phyloP scores from a whole-genome alignment of 2,113 vertebrate genomes.

The Cavia aperea region DNA sequence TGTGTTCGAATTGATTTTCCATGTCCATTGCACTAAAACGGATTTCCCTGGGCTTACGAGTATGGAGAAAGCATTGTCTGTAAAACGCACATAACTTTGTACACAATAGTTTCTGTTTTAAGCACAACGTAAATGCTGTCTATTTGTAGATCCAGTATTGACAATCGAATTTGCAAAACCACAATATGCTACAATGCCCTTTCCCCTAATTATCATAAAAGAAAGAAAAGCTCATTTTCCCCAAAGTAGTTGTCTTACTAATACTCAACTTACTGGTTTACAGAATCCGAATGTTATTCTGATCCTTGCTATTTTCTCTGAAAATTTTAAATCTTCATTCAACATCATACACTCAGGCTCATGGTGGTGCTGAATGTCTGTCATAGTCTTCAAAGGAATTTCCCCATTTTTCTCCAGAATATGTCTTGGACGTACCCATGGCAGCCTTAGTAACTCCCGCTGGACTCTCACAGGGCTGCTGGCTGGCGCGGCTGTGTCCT shows the following conservation, averaged over 20 bases:
- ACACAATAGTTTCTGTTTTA: constrained; percentile 70
- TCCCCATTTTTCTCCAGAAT: not conserved
- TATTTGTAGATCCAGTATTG: constrained; percentile 58
- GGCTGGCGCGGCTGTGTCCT: not conserved
- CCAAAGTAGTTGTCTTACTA: not conserved
- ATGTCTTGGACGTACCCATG: not conserved
- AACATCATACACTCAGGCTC: not conserved
- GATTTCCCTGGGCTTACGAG: constrained; percentile 1
- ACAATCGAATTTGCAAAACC: constrained; percentile 41
- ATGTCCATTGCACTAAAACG: not conserved
- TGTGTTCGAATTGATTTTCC: not conserved
- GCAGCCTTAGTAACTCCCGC: not conserved
- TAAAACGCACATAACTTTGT: constrained; percentile 63
- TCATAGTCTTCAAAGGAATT: not conserved
- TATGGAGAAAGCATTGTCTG: not conserved
- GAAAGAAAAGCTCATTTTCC: not conserved
- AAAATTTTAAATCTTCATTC: not conserved
- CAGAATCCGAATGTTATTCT: not conserved
- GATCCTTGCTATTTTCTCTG: not conserved
- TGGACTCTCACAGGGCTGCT: not conserved
- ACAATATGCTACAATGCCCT: constrained; percentile 30
- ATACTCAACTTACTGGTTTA: not conserved
- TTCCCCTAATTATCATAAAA: not conserved
- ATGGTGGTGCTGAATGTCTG: not conserved
- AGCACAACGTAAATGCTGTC: constrained; percentile 66